These are phyloP conservation scores for Ammospiza nelsoni DNA, from an alignment of 2,113 vertebrate genomes.

Conservation along the genomic window DNA sequence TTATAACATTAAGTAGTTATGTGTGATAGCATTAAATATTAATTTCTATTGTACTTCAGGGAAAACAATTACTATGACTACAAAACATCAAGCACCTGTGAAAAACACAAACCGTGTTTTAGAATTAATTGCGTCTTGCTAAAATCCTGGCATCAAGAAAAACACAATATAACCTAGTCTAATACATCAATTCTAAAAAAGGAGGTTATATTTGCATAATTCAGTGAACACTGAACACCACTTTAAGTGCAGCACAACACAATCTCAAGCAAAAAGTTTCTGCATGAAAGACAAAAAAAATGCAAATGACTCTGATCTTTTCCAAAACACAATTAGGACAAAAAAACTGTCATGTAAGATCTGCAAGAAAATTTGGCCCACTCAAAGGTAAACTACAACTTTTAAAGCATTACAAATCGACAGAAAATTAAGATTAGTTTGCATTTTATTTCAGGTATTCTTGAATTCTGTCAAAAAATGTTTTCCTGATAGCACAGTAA, in stretches of 20 bases:
- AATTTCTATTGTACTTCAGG: conserved; percentile 64
- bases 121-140: conserved; percentile 36
- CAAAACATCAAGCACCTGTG: conserved; percentile 58
- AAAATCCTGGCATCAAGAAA: conserved; percentile 9
- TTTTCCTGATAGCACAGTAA: background rate
- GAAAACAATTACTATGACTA: conserved; percentile 62
- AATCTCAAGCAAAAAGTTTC: conserved; percentile 47
- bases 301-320: background rate
- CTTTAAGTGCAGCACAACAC: conserved; percentile 17
- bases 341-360: background rate
- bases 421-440: background rate
- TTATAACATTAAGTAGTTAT: conserved; percentile 63
- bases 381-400: background rate
- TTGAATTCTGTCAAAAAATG: background rate
- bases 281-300: conserved; percentile 9
- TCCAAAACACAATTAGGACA: background rate
- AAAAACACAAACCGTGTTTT: conserved; percentile 30
- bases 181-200: conserved; percentile 3
- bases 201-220: conserved; percentile 66
- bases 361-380: background rate
- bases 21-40: conserved; percentile 68
- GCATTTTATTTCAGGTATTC: background rate
- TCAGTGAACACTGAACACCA: conserved; percentile 37
- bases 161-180: background rate
- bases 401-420: background rate